Percentiles rank a stretch among this genome's conserved stretches.
These are phyloP conservation scores for Rhabdomys pumilio DNA, from an alignment of 2,797 vertebrate genomes.

Conservation along the genomic window DNA sequence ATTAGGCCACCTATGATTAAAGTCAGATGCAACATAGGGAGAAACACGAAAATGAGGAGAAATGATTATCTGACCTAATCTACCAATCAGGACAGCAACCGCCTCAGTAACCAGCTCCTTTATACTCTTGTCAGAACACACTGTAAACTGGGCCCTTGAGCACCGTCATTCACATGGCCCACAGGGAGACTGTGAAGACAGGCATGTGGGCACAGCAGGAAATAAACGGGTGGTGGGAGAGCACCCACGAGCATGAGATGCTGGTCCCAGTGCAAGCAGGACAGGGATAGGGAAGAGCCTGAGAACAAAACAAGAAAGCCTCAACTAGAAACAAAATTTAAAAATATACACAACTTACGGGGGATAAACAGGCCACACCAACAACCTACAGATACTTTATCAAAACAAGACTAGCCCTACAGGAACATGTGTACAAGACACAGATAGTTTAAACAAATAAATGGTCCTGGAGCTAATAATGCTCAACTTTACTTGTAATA, in stretches of 20 bases:
- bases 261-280: neutral
- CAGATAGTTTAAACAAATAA: conserved; percentile 13
- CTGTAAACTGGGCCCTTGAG: neutral
- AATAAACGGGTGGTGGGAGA: no score
- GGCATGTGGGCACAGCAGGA: neutral
- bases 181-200: neutral
- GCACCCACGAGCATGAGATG: neutral
- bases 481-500: neutral
- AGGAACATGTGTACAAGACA: neutral
- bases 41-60: neutral
- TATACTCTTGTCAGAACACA: neutral
- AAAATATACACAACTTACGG: conserved; percentile 23
- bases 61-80: neutral
- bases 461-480: neutral
- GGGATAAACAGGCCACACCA: neutral
- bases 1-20: neutral
- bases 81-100: neutral
- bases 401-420: neutral
- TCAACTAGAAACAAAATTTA: neutral
- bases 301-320: neutral
- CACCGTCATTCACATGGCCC: no score
- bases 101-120: neutral
- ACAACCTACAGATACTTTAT: conserved; percentile 19
- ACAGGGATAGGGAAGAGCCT: no score
- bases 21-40: neutral